Base-by-base conservation (phyloP, 2,888 invertebrate genomes). In the Pelosia muscerda region DNA sequence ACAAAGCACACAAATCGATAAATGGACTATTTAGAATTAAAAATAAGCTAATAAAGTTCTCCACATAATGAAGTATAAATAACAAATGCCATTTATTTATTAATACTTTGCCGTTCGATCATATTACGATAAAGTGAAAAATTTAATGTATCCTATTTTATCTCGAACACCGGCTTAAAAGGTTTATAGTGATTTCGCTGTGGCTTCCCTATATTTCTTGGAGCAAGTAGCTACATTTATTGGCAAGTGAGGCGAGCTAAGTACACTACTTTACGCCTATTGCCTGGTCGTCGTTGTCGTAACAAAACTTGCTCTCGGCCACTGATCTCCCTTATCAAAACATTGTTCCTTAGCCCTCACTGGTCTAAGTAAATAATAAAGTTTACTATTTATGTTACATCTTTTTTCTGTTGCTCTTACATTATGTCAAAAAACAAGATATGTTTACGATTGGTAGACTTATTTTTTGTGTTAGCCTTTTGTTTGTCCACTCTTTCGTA, bases 301-400 rank as follows among this genome's bases (percentile, higher is more conserved):
- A 81, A 82, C 81, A 85, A 85, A 84, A 83, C 85, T 83, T 81
- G 79, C 79, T 77, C 75, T 70, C 74, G 69, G 79, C 68, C 71
- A 68, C 78, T 80, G 81, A 84, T 81, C 82, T 78, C 69, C 69
- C 79, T 83, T 85, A 86, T 86, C 82, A 82, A 86, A 86, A 86
- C 83, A 84, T 65, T 75, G 62, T 63, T 73, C 61, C 75, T 71
- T 68, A 76, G 67, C 77, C 74, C 72, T 77, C 69, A 66, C 77
- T 71, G 73, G 10, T 72, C 62, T 66, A 63, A 73, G 60, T 66
- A 69, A 75, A 78, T 74, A 72, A 78, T 78, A 78, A 77, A 79
- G 66, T 68, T 61, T 9, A 61, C 65, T 73, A 73, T 74, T 81
- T 81, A 77, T 74, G 66, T 71, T 66, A 65, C 73, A 79, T 74